Conservation (phyloP, 2,888 invertebrate genomes). For the Euphydryas editha region DNA sequence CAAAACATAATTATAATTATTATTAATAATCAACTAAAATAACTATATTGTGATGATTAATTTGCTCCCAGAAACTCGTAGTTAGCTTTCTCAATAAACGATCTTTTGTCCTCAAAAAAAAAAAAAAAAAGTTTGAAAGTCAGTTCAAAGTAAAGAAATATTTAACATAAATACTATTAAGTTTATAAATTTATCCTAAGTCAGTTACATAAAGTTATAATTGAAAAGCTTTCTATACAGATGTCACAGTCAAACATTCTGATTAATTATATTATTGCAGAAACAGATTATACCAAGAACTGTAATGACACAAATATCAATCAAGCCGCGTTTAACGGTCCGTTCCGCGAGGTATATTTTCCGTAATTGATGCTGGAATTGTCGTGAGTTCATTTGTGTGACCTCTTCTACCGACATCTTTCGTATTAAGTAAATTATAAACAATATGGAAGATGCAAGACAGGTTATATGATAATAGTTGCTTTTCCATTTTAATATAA, state of each 20-base stretch:
- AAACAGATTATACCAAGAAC: slow-evolving; percentile 19
- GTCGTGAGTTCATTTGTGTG: slow-evolving; percentile 29
- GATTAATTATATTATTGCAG: slow-evolving; percentile 9
- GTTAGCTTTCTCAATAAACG: no score
- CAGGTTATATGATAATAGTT: not conserved
- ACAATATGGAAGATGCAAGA: slow-evolving; percentile 7
- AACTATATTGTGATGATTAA: no score
- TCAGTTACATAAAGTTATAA: not conserved
- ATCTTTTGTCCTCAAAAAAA: no score
- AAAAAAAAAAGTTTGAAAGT: no score
- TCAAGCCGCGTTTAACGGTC: slow-evolving; percentile 16
- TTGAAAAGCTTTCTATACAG: not conserved
- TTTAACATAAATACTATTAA: no score
- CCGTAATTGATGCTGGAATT: slow-evolving; percentile 34
- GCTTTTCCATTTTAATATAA: not conserved
- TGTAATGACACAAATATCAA: slow-evolving; percentile 20
- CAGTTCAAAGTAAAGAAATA: no score
- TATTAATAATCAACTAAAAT: no score
- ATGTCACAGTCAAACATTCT: slow-evolving; percentile 6
- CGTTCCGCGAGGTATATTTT: slow-evolving; percentile 27
- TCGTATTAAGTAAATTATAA: slow-evolving; percentile 19
- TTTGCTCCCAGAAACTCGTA: no score
- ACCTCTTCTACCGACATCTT: slow-evolving; percentile 23
- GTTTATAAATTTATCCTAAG: not conserved
- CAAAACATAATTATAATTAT: no score